Evolutionary conservation across 2,797 vertebrate genomes (phyloP), one percentile per base, ranked within the genome.

Genomic region (Siniperca scherzeri): DNA sequence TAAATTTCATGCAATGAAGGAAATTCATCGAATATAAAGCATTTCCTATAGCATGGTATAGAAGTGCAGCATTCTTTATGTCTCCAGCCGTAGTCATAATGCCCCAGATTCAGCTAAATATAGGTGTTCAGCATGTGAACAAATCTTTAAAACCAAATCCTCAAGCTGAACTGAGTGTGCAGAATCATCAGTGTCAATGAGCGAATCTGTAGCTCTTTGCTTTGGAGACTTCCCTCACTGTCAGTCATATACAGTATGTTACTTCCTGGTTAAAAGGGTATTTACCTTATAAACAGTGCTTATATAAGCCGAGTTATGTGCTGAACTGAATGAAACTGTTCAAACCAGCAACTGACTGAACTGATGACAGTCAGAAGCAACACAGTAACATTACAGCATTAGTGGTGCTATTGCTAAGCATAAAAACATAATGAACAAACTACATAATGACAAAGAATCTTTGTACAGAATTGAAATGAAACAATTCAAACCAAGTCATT

Each of bases 131-230:
- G 16, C 3, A 46, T 44, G 17, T 22, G 12, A 25, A 40, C 8
- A 36, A 40, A 53, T 38, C 27, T 50, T 60, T 46, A n/a, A 60
- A 36, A 61, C 57, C 44, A 25, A 65, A 44, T 22, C 16, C 16
- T 42, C 19, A 52, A 68, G 30, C 11, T 56, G 52, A 56, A 42
- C 36, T 19, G 5, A 70, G 48, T 5, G 6, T 1, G 13, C 10
- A 52, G n/a, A 70, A 70, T 42, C 13, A 70, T 71, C 36, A 17
- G 22, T 21, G 65, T 48, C 44, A 48, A 13, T 44, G 42, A 66
- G 16, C 14, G 2, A 36, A 36, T 36, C 33, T 4, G 33, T 36
- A 36, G 33, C 33, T 36, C 33, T 36, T 33, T 21, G 65, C 65
- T 22, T 50, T 50, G 16, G 17, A 67, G 25, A 21, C 27, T 33